Evolutionary conservation across 2,888 invertebrate species (phyloP).

Genomic region (Hydraecia micacea): DNA sequence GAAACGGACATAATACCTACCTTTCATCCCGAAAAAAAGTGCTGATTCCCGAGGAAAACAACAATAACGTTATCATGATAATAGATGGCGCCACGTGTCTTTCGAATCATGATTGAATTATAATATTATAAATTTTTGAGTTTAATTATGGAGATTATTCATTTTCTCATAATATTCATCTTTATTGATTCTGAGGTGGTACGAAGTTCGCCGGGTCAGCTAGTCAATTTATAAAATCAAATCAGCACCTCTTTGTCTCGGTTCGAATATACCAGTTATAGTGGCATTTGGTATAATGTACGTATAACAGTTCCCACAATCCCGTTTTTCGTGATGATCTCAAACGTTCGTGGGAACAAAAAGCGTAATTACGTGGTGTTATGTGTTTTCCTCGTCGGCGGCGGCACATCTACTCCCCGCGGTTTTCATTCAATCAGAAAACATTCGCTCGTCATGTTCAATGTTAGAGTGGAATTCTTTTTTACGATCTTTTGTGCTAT

Average conservation of each 20-base stretch:
- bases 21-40: too few relatives aligned
- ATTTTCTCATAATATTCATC: too few relatives aligned
- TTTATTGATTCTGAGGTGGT: too few relatives aligned
- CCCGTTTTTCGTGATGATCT: slow-evolving; percentile 31
- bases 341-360: slow-evolving; percentile 58
- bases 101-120: too few relatives aligned
- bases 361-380: slow-evolving; percentile 65
- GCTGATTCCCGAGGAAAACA: too few relatives aligned
- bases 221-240: slow-evolving; percentile 6
- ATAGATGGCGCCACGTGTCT: too few relatives aligned
- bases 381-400: slow-evolving; percentile 61
- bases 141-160: too few relatives aligned
- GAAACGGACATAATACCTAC: too few relatives aligned
- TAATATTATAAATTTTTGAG: too few relatives aligned
- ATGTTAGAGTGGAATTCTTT: slow-evolving; percentile 51
- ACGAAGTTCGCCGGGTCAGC: too few relatives aligned
- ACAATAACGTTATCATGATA: too few relatives aligned
- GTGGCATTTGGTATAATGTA: background rate
- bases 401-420: slow-evolving; percentile 56
- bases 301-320: slow-evolving; percentile 22
- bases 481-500: slow-evolving; percentile 55
- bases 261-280: background rate
- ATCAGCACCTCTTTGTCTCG: background rate
- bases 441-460: slow-evolving; percentile 64
- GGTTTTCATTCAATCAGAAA: slow-evolving; percentile 65